Percentiles rank a stretch among this genome's conserved stretches.
These are phyloP conservation scores for Apamea epomidion DNA, from an alignment of 2,888 invertebrate species.

Conservation along the genomic window DNA sequence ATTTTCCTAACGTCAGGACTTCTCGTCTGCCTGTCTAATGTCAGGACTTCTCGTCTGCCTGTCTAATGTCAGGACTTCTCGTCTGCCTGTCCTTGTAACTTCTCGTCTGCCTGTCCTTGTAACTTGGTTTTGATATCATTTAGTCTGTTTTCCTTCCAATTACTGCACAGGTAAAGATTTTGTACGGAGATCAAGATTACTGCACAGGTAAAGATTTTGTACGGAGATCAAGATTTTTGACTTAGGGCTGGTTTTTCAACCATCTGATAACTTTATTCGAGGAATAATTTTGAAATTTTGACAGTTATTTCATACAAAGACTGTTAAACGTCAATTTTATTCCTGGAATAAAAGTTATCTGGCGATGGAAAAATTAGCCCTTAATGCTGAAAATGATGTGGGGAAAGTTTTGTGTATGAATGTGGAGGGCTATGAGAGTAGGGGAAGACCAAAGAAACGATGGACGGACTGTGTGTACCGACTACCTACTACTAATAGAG, in stretches of 20 bases:
- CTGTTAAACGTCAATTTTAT: no score
- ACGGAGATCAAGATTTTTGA: background rate
- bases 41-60: background rate
- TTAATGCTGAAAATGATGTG: background rate
- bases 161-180: background rate
- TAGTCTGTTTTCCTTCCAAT: background rate
- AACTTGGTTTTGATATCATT: background rate
- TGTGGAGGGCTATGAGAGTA: background rate
- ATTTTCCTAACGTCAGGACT: background rate
- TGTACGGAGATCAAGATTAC: background rate
- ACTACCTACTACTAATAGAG: no score
- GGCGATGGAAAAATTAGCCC: no score
- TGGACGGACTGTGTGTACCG: no score
- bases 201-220: background rate
- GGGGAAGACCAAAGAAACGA: background rate
- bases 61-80: background rate
- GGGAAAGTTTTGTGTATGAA: no score
- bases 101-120: background rate
- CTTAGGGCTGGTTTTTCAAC: no score
- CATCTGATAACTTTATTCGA: no score
- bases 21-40: no score
- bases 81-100: no score
- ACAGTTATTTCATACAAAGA: no score
- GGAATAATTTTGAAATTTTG: no score
- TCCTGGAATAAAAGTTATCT: no score